Conservation (phyloP, 2,888 invertebrate species). For the Anoplius nigerrimus region DNA sequence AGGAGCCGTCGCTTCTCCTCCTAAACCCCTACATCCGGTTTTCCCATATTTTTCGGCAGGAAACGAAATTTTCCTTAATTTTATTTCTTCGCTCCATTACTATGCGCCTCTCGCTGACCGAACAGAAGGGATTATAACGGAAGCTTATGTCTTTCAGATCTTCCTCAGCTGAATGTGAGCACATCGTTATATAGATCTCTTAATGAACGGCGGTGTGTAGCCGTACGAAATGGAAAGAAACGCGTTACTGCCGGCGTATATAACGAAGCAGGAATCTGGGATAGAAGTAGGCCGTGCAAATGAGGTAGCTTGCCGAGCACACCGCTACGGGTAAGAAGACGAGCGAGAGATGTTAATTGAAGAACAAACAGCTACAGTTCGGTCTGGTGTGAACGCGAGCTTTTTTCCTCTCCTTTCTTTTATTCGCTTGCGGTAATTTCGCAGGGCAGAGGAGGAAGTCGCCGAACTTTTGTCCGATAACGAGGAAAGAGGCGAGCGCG, state of each 20-base stretch:
- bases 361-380: conserved; percentile 67
- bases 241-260: neutral
- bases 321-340: conserved; percentile 48
- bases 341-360: conserved; percentile 64
- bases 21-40: conserved; percentile 46
- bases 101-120: too few relatives aligned
- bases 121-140: too few relatives aligned
- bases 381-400: conserved; percentile 37
- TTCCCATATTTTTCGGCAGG: conserved; percentile 36
- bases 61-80: conserved; percentile 34
- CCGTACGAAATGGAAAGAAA: conserved; percentile 8
- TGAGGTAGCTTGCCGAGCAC: conserved; percentile 53
- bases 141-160: too few relatives aligned
- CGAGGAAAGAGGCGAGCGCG: too few relatives aligned
- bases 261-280: conserved; percentile 31
- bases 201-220: conserved; percentile 15
- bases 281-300: conserved; percentile 67
- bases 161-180: too few relatives aligned
- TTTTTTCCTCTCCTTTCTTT: neutral
- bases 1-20: too few relatives aligned
- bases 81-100: too few relatives aligned
- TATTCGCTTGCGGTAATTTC: neutral
- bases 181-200: neutral
- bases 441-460: too few relatives aligned
- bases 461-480: too few relatives aligned